A percentile compares a stretch with the other conserved stretches of the same genome.
Evolutionary conservation across 1,140 invertebrate genomes (phyloP).

Genomic region (Papilio machaon): DNA sequence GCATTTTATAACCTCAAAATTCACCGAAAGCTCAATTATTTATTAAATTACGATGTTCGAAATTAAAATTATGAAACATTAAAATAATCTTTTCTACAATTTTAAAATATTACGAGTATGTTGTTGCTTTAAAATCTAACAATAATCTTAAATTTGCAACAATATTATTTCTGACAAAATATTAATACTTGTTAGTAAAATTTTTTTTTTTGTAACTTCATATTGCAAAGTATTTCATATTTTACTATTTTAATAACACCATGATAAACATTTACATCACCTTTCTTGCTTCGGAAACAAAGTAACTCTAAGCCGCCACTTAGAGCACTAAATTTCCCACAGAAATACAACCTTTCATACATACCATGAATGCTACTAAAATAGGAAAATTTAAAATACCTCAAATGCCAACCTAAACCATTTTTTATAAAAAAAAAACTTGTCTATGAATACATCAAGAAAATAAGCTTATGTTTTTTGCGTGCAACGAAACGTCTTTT

Average conservation of each 20-base stretch:
- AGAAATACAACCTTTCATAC: conserved; percentile 45
- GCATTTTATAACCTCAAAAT: conserved; percentile 3
- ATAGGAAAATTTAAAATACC: conserved; percentile 42
- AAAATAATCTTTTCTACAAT: no score
- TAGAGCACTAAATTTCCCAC: conserved; percentile 50
- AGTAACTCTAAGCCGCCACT: conserved; percentile 67
- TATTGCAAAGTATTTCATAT: neutral
- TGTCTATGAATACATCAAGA: no score
- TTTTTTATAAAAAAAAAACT: no score
- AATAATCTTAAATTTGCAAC: no score
- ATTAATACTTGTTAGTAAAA: neutral
- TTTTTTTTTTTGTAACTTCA: neutral
- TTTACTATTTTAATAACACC: conserved; percentile 45
- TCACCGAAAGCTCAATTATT: neutral
- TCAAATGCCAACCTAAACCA: neutral
- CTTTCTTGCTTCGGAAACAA: conserved; percentile 45
- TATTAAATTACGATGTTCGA: no score
- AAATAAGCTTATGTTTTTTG: neutral
- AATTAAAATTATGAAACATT: no score
- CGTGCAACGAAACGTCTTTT: conserved; percentile 7
- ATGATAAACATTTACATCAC: neutral
- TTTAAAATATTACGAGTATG: no score
- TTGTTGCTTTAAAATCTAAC: no score
- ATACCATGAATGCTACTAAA: conserved; percentile 48
- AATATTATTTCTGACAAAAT: no score